Conservation (phyloP, 1,140 invertebrate species). For the Brachionus asplanchnoidis region DNA sequence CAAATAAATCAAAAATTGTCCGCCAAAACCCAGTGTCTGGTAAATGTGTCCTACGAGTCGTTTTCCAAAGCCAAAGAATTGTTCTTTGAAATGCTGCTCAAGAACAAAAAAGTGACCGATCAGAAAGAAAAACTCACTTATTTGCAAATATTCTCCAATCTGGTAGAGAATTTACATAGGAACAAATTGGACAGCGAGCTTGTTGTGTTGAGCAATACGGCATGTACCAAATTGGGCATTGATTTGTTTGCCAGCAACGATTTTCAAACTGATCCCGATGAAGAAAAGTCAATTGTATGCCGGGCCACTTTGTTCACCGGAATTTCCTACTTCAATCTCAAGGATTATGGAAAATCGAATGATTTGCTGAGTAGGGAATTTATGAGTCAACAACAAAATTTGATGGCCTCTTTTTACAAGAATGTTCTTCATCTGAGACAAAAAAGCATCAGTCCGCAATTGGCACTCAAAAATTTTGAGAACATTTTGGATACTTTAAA, state of each 20-base stretch:
- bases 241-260: neutral
- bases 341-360: constrained; percentile 22
- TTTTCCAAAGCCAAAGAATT: constrained; percentile 21
- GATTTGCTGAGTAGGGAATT: neutral
- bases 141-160: neutral
- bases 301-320: neutral
- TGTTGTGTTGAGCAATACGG: neutral
- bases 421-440: neutral
- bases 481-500: neutral
- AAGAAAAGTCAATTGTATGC: neutral
- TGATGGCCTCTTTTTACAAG: constrained; percentile 13
- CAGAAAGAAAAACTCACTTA: neutral
- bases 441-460: neutral
- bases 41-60: neutral
- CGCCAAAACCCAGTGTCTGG: neutral
- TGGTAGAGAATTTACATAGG: neutral
- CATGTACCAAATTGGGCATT: neutral
- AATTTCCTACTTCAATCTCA: constrained; percentile 6
- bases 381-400: neutral
- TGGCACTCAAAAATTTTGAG: constrained; percentile 6
- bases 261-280: neutral
- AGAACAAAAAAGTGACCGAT: neutral
- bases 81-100: neutral
- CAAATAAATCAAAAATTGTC: neutral
- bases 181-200: neutral